Base-by-base conservation (phyloP, 2,113 vertebrate species). In the Fukomys damarensis region DNA sequence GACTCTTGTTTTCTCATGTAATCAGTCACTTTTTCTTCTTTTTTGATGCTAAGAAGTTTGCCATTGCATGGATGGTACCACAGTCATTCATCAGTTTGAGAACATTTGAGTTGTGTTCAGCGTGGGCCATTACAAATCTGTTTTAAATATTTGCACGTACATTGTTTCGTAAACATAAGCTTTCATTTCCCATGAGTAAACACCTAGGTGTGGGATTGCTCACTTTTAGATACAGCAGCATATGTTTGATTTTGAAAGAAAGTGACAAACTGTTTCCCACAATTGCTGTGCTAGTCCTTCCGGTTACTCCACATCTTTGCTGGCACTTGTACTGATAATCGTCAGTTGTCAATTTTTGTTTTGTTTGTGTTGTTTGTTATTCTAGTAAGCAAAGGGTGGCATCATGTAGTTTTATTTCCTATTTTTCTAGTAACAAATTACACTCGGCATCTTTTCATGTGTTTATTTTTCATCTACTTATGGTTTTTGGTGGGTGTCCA, bases 281-380 rank as follows among this genome's bases (percentile, higher is more conserved):
- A 82, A 49, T n/a, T 52, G 41, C 24, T 46, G 26, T 43, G 7
- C 72, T 46, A 7, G 26, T 76, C 22, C 38, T 56, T 77, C 68
- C 17, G 5, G 20, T n/a, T 20, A 13, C 4, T 88, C 68, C 20
- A 24, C 35, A 14, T 22, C 13, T n/a, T 72, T 17, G 24, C 7
- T 5, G 28, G 85, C 46, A 35, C 24, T 38, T 54, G 6, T 10
- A 7, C 52, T 85, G 32, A 52, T 41, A 8, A 24, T 43, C 32
- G 76, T 54, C 88, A 22, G 3, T 43, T 30, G 19, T 77, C 59
- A 26, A 6, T 5, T 52, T 76, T 77, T n/a, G 19, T 11, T 95
- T 72, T 77, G 6, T 84, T 58, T 35, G n/a, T 46, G 80, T 30
- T 43, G 90, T 95, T 97, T 97, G 96, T 20, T 2, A 56, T 94